phyloP scores from a whole-genome alignment of 2,113 vertebrate species.

The Philantomba maxwellii region DNA sequence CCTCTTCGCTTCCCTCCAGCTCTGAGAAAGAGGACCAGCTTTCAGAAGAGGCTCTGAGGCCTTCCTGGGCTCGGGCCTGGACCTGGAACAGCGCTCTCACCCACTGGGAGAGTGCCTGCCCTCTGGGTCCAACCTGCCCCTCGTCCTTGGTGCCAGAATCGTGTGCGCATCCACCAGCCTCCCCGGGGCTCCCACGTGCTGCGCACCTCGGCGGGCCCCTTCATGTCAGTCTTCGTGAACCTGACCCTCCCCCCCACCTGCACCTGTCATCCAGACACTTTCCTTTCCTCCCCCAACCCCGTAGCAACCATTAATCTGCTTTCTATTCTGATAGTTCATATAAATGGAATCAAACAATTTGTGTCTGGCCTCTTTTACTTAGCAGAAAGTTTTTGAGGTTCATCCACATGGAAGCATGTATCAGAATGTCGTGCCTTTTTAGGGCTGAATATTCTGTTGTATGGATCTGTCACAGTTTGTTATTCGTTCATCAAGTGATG shows the following conservation, averaged over 20 bases:
- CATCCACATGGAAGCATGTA: neutral
- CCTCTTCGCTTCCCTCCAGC: neutral
- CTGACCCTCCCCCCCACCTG: neutral
- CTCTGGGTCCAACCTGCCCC: neutral
- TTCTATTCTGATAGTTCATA: neutral
- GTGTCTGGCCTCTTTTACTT: neutral
- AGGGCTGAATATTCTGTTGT: neutral
- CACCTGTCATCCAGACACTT: neutral
- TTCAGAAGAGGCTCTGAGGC: neutral
- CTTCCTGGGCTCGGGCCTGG: neutral
- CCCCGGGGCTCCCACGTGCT: no score
- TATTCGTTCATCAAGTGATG: neutral
- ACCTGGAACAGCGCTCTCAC: neutral
- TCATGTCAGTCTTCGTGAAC: neutral
- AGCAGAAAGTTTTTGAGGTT: neutral
- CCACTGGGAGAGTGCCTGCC: neutral
- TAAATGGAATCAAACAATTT: neutral
- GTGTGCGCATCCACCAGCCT: no score
- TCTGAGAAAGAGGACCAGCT: neutral
- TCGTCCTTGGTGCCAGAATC: neutral
- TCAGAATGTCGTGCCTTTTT: neutral
- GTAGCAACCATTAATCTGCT: neutral
- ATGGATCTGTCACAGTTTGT: neutral
- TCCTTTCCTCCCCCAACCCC: neutral
- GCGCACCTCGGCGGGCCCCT: fast-evolving